A percentile compares a stretch with the other conserved stretches of the same genome.
Evolutionary conservation across 2,113 vertebrate species (phyloP).

Genomic region (Elachura formosa): DNA sequence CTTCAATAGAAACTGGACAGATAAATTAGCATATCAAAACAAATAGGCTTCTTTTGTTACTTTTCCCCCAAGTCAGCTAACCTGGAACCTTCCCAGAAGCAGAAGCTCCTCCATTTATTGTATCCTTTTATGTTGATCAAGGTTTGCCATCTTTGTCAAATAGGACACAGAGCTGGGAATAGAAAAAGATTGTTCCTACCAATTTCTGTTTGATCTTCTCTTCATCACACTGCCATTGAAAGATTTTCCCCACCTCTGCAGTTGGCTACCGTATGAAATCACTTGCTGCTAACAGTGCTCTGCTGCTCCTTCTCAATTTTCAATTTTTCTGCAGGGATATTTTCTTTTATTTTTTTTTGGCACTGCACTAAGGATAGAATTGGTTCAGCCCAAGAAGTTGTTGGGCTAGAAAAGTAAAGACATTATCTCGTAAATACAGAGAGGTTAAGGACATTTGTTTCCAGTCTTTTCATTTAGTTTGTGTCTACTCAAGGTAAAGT

Average conservation of each 20-base stretch:
- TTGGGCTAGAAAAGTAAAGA: neutral
- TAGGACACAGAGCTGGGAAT: neutral
- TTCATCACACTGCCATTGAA: neutral
- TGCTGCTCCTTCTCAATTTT: neutral
- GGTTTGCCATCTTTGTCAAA: neutral
- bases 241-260: neutral
- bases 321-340: neutral
- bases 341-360: neutral
- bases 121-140: neutral
- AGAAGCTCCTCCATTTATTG: neutral
- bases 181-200: neutral
- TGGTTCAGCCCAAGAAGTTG: neutral
- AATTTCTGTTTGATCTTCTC: neutral
- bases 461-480: neutral
- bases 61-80: neutral
- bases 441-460: neutral
- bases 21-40: neutral
- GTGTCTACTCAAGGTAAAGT: neutral
- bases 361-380: fast-evolving
- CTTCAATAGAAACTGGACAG: neutral
- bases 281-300: neutral
- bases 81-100: neutral
- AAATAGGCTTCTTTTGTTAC: neutral
- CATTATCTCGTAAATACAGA: neutral
- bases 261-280: neutral